Base-by-base conservation (phyloP, 2,888 invertebrate genomes). In the Agrilus mali region DNA sequence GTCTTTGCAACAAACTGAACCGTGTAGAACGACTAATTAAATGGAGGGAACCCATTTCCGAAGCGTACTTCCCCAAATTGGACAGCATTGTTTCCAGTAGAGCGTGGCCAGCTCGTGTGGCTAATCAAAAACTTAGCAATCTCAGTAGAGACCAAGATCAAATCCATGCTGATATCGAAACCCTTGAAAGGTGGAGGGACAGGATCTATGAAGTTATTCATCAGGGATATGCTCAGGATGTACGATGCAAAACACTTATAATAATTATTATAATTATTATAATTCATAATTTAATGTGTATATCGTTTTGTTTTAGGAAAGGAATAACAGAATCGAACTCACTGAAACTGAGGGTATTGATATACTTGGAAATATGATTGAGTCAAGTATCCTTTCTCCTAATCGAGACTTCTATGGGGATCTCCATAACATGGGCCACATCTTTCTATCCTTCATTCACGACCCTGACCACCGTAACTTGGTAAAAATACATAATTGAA, bases 21-120 rank as follows among this genome's bases (percentile, higher is more conserved):
- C 75, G 82, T 0, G 80, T 80, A 2, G 68, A 66, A 20, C 74
- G 80, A 1, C 75, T 74, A 52, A 74, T 72, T 50, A 75, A 86
- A 60, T 75, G 82, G 64, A 71, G 77, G 2, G 74, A 75, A 3
- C 78, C 84, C 12, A 82, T 89, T 50, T 61, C 64, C 0, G 86
- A 88, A 61, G 88, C 79, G 0, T 89, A 89, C 64, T 89, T 87
- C 70, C 83, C 87, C 5, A 89, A 88, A 66, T 68, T 89, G 60
- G 84, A 87, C 65, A 84, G 83, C 2, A 68, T 80, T 50, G 81
- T 86, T 4, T 76, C 86, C 17, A 82, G 82, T 55, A 70, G 85
- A 1, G 70, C 80, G 2, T 87, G 83, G 82, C 84, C 87, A 0
- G 75, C 84, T 0, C 74, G 86, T 53, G 77, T 79, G 33, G 67